phyloP scores from a whole-genome alignment of 2,888 invertebrate species.

The Boloria selene region DNA sequence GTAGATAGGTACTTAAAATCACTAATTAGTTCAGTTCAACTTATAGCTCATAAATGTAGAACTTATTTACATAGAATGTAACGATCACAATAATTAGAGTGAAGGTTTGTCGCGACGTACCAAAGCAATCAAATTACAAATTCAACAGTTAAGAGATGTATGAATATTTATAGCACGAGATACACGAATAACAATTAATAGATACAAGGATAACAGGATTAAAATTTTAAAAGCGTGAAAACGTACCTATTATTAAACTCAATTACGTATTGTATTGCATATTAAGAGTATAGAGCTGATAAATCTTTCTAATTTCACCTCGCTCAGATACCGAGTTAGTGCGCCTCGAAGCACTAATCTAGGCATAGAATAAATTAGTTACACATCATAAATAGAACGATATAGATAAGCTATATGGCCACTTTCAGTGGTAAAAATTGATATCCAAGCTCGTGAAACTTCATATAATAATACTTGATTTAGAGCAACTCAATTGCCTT shows the following conservation, averaged over 20 bases:
- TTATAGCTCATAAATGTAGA: neutral
- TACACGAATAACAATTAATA: conserved; percentile 64
- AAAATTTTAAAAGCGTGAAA: conserved; percentile 57
- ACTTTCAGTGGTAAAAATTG: conserved; percentile 26
- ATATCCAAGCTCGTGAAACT: conserved; percentile 23
- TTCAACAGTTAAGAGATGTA: conserved; percentile 47
- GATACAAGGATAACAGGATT: conserved; percentile 66
- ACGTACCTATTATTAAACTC: neutral
- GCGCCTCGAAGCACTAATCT: conserved; percentile 7
- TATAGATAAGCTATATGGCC: conserved; percentile 17
- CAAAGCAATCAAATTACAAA: conserved; percentile 42
- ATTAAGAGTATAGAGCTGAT: conserved; percentile 6
- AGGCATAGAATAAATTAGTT: conserved; percentile 16
- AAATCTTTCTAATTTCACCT: neutral
- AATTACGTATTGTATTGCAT: conserved; percentile 2
- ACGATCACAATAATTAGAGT: conserved; percentile 6
- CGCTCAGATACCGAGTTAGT: conserved; percentile 1
- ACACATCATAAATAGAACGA: conserved; percentile 16
- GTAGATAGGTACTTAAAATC: too few species aligned
- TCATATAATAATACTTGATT: conserved; percentile 20
- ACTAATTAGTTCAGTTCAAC: too few species aligned
- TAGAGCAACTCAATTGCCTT: conserved; percentile 19
- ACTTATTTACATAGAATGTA: conserved; percentile 9
- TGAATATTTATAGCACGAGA: conserved; percentile 69
- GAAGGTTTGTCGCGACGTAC: conserved; percentile 27